These are phyloP conservation scores for Phyllopteryx taeniolatus DNA, from an alignment of 2,113 vertebrate genomes.

Conservation along the genomic window DNA sequence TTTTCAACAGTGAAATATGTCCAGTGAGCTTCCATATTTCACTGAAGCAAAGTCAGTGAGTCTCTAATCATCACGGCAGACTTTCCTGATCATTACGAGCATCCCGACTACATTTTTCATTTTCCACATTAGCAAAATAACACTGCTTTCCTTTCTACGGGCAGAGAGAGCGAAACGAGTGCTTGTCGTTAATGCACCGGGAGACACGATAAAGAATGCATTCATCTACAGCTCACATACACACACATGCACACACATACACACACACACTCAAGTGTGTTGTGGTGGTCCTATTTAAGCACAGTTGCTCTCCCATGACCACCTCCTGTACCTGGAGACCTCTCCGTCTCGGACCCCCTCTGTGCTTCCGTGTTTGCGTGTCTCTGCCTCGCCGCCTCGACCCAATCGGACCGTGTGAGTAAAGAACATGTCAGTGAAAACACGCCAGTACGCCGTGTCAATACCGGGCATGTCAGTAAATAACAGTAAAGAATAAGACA, in stretches of 20 bases:
- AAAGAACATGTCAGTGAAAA: not conserved
- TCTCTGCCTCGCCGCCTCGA: constrained; percentile 21
- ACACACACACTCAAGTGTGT: not conserved
- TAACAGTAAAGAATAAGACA: not conserved
- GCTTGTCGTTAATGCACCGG: not conserved
- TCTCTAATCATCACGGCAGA: not conserved
- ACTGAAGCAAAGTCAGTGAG: not conserved
- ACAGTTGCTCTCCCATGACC: constrained; percentile 70
- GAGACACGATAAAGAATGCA: not conserved
- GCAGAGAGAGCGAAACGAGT: not conserved
- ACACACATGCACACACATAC: no score
- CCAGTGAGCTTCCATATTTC: not conserved
- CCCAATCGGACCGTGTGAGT: not conserved
- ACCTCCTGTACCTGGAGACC: constrained; percentile 47
- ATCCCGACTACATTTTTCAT: not conserved
- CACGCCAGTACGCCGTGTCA: no score
- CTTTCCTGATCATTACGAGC: not conserved
- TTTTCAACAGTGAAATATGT: not conserved
- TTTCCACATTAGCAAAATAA: not conserved
- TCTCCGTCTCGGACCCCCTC: constrained; percentile 23
- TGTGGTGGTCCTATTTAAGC: constrained; percentile 64
- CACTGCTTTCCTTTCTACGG: not conserved
- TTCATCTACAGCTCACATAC: not conserved
- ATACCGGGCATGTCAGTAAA: not conserved
- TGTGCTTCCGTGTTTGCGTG: constrained; percentile 7